Evolutionary conservation across 2,113 vertebrate genomes (phyloP).

Genomic region (Calidris pugnax): DNA sequence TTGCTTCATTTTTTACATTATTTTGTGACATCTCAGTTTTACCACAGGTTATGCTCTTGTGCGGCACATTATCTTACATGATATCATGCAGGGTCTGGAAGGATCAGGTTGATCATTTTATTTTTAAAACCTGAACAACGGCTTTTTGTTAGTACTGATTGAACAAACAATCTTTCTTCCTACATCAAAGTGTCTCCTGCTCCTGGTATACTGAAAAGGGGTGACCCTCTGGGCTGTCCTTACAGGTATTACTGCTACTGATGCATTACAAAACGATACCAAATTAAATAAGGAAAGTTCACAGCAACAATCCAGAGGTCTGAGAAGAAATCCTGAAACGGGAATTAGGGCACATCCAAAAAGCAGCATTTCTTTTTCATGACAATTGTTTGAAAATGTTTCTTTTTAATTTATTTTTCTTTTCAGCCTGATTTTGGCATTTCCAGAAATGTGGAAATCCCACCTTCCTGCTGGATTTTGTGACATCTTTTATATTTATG

Average conservation of each 20-base stretch:
- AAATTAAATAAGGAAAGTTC: constrained; percentile 59
- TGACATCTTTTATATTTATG: not conserved
- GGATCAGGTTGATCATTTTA: constrained; percentile 40
- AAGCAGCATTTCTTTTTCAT: not conserved
- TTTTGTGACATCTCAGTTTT: not conserved
- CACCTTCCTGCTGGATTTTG: not conserved
- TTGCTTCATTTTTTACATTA: constrained; percentile 30
- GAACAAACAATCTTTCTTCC: constrained; percentile 70
- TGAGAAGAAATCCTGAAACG: constrained; percentile 33
- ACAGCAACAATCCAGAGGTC: constrained; percentile 3
- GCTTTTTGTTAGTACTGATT: constrained; percentile 57
- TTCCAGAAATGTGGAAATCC: not conserved
- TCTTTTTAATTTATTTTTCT: not conserved
- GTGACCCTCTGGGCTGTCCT: constrained; percentile 60
- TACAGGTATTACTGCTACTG: not conserved
- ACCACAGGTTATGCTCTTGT: not conserved
- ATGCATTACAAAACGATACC: constrained; percentile 11
- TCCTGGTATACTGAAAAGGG: constrained; percentile 44
- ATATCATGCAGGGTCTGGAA: constrained; percentile 14
- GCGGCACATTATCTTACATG: not conserved
- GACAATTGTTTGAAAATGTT: not conserved
- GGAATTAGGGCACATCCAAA: constrained; percentile 8
- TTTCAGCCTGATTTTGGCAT: not conserved
- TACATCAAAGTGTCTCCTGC: constrained; percentile 51
- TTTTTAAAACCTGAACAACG: constrained; percentile 34